Conservation (phyloP, 2,888 invertebrate genomes). For the Sthenelais limicola region DNA sequence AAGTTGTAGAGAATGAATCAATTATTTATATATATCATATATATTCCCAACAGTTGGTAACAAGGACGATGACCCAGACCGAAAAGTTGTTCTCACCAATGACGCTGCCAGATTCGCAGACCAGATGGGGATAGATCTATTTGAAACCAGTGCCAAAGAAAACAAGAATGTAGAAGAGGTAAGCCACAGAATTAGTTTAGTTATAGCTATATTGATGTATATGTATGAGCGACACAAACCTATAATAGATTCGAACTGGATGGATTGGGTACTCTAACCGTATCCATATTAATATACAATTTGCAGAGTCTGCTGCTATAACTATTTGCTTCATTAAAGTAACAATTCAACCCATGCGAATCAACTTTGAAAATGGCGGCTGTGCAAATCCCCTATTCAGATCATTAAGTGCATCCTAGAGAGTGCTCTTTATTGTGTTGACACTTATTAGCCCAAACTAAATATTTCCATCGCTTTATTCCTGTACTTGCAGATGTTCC, state of each 20-base stretch:
- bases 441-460: too few species aligned
- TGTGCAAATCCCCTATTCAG: too few species aligned
- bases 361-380: neutral
- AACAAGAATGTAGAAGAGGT: conserved; percentile 97
- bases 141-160: conserved; percentile 99
- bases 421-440: too few species aligned
- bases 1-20: too few species aligned
- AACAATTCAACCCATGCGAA: neutral
- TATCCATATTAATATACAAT: neutral
- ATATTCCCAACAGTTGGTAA: conserved; percentile 72
- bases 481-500: conserved; percentile 53
- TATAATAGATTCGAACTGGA: too few species aligned
- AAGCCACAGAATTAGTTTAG: too few species aligned
- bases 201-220: too few species aligned
- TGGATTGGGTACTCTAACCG: neutral
- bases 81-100: conserved; percentile 94
- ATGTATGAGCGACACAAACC: too few species aligned
- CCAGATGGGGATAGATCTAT: conserved; percentile 96
- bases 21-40: too few species aligned
- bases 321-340: neutral
- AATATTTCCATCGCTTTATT: neutral
- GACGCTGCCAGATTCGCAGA: conserved; percentile 97
- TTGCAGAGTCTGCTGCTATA: too few species aligned
- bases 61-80: conserved; percentile 71
- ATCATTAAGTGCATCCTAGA: too few species aligned